Conservation (phyloP, 2,113 vertebrate genomes). For the Lethenteron reissneri region DNA sequence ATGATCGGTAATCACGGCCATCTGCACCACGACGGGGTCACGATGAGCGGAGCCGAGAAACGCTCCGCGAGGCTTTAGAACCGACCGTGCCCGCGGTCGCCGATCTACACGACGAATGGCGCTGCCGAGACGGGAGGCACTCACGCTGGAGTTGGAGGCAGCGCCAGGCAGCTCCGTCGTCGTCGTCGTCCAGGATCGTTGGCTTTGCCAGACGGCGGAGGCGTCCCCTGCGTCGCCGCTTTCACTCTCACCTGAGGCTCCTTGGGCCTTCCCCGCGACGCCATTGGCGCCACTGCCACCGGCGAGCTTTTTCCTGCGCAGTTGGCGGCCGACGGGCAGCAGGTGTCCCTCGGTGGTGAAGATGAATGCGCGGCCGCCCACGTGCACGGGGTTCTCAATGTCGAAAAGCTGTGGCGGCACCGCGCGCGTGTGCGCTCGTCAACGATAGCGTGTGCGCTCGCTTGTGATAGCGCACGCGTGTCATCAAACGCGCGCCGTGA, state of each 20-base stretch:
- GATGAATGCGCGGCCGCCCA: constrained; percentile 63
- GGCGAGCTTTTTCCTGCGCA: constrained; percentile 37
- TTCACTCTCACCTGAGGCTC: constrained; percentile 28
- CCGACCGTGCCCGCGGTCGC: too few species aligned
- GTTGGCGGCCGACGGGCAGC: constrained; percentile 55
- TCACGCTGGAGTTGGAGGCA: constrained; percentile 20
- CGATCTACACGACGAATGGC: too few species aligned
- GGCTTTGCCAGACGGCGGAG: constrained; percentile 12
- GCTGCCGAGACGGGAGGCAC: not conserved
- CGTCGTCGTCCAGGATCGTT: constrained; percentile 11
- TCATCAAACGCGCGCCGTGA: not conserved
- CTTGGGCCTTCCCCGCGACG: too few species aligned
- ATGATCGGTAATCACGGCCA: too few species aligned
- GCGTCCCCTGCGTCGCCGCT: constrained; percentile 23
- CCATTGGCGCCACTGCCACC: too few species aligned
- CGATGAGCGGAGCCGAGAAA: too few species aligned
- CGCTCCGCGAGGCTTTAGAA: too few species aligned
- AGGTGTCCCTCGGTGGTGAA: constrained; percentile 96
- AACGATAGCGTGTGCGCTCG: not conserved
- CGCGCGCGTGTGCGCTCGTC: not conserved
- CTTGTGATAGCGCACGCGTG: not conserved
- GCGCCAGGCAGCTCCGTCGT: constrained; percentile 29
- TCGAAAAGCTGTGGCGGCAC: constrained; percentile 48
- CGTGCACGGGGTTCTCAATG: constrained; percentile 81
- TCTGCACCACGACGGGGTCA: too few species aligned